phyloP scores from a whole-genome alignment of 92 coral and sea anemone species.

The Zoanthus gigantus region DNA sequence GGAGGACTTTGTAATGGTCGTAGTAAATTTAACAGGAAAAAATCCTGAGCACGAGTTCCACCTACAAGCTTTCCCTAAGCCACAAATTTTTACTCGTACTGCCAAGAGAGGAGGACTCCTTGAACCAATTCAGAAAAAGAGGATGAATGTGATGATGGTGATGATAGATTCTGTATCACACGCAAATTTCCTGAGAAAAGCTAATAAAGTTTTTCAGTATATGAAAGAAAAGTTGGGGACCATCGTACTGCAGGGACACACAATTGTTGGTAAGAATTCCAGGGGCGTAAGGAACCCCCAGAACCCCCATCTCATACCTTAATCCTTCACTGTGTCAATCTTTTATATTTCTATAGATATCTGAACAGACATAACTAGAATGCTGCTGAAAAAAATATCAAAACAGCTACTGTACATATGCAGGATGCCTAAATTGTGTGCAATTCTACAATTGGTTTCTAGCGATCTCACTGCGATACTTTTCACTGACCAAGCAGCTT shows the following conservation, averaged over 20 bases:
- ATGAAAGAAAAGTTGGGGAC: constrained; percentile 57
- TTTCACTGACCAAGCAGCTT: too few species aligned
- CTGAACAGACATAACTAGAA: too few species aligned
- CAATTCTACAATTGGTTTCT: too few species aligned
- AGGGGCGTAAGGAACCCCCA: too few species aligned
- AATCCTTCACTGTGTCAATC: too few species aligned
- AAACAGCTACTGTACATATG: too few species aligned
- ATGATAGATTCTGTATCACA: constrained; percentile 62
- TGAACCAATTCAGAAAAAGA: not conserved
- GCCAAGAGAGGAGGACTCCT: constrained; percentile 53
- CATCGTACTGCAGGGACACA: constrained; percentile 55
- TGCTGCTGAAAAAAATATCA: too few species aligned
- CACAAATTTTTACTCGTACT: constrained; percentile 47
- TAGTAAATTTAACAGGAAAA: not conserved
- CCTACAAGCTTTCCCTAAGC: constrained; percentile 53
- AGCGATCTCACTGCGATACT: too few species aligned
- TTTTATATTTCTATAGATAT: too few species aligned
- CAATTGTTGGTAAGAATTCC: constrained; percentile 52
- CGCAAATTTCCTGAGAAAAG: constrained; percentile 62
- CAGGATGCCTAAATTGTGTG: too few species aligned
- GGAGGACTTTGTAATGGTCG: constrained; percentile 41
- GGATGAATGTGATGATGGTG: constrained; percentile 57
- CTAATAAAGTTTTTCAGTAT: constrained; percentile 56
- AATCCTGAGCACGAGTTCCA: constrained; percentile 45
- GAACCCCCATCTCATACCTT: too few species aligned